Conservation (phyloP, 2,888 invertebrate species). For the Zaprionus lineosus region DNA sequence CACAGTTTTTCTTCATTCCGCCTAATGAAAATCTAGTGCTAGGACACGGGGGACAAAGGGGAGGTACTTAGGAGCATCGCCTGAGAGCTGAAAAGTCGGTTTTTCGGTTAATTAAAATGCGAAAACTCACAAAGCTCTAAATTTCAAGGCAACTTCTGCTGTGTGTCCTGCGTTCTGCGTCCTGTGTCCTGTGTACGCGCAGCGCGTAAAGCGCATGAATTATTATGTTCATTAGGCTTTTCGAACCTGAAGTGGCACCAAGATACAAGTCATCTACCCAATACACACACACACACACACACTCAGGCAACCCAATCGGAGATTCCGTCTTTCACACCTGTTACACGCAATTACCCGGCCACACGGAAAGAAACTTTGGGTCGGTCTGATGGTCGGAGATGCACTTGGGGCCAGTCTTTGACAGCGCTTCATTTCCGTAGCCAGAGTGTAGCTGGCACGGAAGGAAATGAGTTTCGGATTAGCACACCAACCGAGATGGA, state of each 20-base stretch:
- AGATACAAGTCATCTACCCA: no score
- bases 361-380: slow-evolving; percentile 63
- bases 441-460: slow-evolving; percentile 63
- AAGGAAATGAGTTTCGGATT: slow-evolving; percentile 81
- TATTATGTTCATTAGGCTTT: slow-evolving; percentile 70
- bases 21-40: slow-evolving; percentile 69
- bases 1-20: slow-evolving; percentile 66
- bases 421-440: slow-evolving; percentile 70
- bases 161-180: no score
- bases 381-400: no score
- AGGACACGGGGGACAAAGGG: slow-evolving; percentile 34
- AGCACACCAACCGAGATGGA: slow-evolving; percentile 68
- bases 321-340: slow-evolving; percentile 78
- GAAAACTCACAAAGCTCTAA: slow-evolving; percentile 35
- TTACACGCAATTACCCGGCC: slow-evolving; percentile 75
- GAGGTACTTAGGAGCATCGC: slow-evolving; percentile 44
- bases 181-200: not conserved
- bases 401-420: slow-evolving; percentile 58
- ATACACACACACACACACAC: no score
- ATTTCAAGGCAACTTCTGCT: slow-evolving; percentile 12
- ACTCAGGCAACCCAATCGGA: no score
- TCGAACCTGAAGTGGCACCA: no score
- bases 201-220: slow-evolving; percentile 54
- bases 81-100: slow-evolving; percentile 26
- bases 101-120: slow-evolving; percentile 55